Base-by-base conservation (phyloP, 2,888 invertebrate genomes). In the Iselma pallidipennis region DNA sequence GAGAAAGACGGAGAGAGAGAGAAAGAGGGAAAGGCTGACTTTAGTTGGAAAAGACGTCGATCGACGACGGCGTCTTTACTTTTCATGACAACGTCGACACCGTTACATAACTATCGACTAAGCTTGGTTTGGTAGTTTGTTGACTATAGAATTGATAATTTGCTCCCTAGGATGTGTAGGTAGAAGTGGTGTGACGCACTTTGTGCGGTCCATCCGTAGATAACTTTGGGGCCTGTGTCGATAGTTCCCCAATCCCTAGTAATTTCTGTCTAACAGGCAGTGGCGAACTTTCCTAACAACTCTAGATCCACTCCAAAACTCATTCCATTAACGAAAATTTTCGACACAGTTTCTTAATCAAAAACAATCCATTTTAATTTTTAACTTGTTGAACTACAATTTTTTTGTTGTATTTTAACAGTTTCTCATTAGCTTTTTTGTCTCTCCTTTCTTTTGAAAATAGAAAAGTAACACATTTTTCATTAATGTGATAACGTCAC, bases 131-230 rank as follows among this genome's bases (percentile, higher is more conserved):
- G 5, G 16, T 21, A 25, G 6, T n/a, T 25, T 49, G n/a, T 49
- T 49, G 49, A 14, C 12, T 10, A 4, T 23, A 49, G 14, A 49
- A 25, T 50, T 50, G 49, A 31, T 37, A 16, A 37, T 37, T 37
- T 37, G 37, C 16, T 31, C 12, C n/a, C n/a, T 37, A 37, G 14
- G 2, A 49, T 49, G 21, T 28, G 49, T 51, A 21, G 19, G 16
- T 51, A 31, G 29, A 14, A 12, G 29, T 19, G 12, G 37, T 37
- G 7, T 37, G 28, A 23, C 10, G 50, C 50, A 50, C 12, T 51
- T 51, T 31, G 21, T 28, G 21, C n/a, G 29, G 51, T 51, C 51
- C 51, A 51, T 51, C 51, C 19, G 10, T 51, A 29, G 26, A n/a
- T 21, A 51, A 51, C 29, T 51, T 31, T 31, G 25, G 29, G 51